Conservation (phyloP, 2,888 invertebrate genomes). For the Tipula lateralis region DNA sequence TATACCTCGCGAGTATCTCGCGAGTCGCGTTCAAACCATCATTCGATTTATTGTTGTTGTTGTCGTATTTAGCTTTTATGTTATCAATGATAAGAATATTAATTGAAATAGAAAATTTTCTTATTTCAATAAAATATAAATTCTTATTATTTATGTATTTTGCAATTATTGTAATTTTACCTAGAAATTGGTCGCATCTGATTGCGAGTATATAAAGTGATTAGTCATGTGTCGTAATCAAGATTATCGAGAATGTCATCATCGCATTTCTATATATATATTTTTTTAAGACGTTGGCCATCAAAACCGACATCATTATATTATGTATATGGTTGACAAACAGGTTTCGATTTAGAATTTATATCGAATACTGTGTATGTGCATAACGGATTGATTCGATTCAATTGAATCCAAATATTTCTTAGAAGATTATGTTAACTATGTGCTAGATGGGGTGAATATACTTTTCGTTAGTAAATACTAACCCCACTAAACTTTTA, state of each 20-base stretch:
- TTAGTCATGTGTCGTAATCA: constrained; percentile 11
- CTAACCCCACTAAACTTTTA: no score
- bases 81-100: constrained; percentile 19
- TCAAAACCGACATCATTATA: constrained; percentile 3
- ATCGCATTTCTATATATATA: background rate
- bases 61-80: background rate
- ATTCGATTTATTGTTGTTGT: background rate
- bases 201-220: background rate
- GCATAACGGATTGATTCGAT: no score
- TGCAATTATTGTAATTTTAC: constrained; percentile 2
- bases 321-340: background rate
- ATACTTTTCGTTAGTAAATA: no score
- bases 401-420: no score
- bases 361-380: no score
- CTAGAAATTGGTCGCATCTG: background rate
- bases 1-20: background rate
- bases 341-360: background rate
- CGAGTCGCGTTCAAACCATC: background rate
- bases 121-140: constrained; percentile 24
- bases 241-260: constrained; percentile 11
- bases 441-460: no score
- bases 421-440: no score
- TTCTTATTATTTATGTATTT: background rate
- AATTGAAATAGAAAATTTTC: constrained; percentile 19
- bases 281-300: background rate